Evolutionary conservation across 2,888 invertebrate species (phyloP).

Genomic region (Anoncus sp.): DNA sequence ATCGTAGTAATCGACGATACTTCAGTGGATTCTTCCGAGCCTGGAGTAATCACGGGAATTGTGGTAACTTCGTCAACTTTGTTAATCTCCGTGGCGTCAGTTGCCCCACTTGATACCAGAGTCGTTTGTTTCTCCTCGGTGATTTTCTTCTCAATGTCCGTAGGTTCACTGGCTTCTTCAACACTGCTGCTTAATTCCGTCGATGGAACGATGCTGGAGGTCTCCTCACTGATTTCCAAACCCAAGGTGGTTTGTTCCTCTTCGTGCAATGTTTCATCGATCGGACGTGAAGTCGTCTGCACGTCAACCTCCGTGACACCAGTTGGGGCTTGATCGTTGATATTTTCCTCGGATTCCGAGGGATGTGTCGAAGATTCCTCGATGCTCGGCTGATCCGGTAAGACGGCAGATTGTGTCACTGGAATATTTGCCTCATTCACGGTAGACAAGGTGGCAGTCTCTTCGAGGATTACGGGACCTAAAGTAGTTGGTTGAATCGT

Average conservation of each 20-base stretch:
- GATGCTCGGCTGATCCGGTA: conserved; percentile 26
- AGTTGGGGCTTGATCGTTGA: conserved; percentile 45
- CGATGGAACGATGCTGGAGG: conserved; percentile 28
- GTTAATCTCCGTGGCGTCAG: no score
- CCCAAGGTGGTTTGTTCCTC: conserved; percentile 41
- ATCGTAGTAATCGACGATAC: not conserved
- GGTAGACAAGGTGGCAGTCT: conserved; percentile 34
- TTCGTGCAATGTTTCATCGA: not conserved
- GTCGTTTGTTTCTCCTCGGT: conserved; percentile 1
- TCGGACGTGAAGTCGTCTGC: conserved; percentile 29
- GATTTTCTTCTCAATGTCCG: conserved; percentile 11
- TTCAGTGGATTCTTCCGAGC: conserved; percentile 17
- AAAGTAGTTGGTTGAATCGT: conserved; percentile 27
- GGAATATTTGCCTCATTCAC: not conserved
- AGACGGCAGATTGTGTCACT: conserved; percentile 31
- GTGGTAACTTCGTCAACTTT: conserved; percentile 11
- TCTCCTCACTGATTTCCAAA: conserved; percentile 17
- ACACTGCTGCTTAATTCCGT: conserved; percentile 26
- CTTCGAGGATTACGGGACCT: conserved; percentile 33
- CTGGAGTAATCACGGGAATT: conserved; percentile 1
- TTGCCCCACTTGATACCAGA: conserved; percentile 9
- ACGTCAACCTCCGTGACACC: conserved; percentile 9
- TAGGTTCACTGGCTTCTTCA: conserved; percentile 13
- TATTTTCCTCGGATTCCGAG: conserved; percentile 51
- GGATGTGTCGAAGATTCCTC: conserved; percentile 32